Percentiles rank a stretch among this genome's conserved stretches.
Evolutionary conservation across 2,888 invertebrate species (phyloP).

Genomic region (Chydorus sphaericus): DNA sequence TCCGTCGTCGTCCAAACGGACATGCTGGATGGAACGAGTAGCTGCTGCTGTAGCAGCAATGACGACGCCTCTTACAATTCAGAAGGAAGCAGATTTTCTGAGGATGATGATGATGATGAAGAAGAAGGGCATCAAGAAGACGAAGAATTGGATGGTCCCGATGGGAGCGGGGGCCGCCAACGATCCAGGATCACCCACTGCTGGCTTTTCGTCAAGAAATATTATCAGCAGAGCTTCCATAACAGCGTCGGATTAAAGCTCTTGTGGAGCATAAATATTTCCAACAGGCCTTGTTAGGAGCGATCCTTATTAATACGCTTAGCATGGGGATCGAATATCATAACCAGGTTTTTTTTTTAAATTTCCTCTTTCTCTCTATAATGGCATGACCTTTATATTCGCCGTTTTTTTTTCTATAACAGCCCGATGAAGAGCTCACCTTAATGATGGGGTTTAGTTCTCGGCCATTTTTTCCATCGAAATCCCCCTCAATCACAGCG

Average conservation of each 20-base stretch:
- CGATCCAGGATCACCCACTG: background rate
- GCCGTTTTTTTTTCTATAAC: slow-evolving; percentile 14
- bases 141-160: background rate
- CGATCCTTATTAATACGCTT: slow-evolving; percentile 93
- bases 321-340: slow-evolving; percentile 99
- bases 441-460: slow-evolving; percentile 88
- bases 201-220: slow-evolving; percentile 1
- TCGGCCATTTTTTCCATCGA: slow-evolving; percentile 93
- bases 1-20: background rate
- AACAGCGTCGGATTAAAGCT: slow-evolving; percentile 1
- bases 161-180: background rate
- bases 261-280: slow-evolving; percentile 87
- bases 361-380: background rate
- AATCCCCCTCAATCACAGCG: slow-evolving; percentile 87
- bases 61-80: background rate
- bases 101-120: slow-evolving; percentile 14
- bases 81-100: background rate
- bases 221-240: slow-evolving; percentile 7
- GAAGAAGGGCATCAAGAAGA: slow-evolving; percentile 9
- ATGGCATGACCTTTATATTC: background rate
- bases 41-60: background rate
- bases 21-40: background rate
- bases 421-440: slow-evolving; percentile 86
- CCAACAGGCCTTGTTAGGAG: slow-evolving; percentile 86
- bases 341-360: slow-evolving; percentile 53